Evolutionary conservation across 2,113 vertebrate species (phyloP).

Genomic region (Megatriorchis doriae): DNA sequence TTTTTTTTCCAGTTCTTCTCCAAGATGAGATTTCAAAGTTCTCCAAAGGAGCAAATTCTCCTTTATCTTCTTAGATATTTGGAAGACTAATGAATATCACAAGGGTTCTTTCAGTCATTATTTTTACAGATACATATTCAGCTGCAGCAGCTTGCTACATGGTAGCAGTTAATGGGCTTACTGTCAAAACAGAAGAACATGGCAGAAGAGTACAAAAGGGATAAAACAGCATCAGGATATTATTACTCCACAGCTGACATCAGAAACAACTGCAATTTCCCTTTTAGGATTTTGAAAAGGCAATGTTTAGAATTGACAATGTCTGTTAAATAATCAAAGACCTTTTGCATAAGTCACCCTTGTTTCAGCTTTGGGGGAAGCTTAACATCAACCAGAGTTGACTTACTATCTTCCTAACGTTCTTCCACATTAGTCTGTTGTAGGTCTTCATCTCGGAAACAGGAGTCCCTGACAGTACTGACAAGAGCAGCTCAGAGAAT

Average conservation of each 20-base stretch:
- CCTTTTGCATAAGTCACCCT: not conserved
- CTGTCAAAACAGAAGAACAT: not conserved
- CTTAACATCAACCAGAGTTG: not conserved
- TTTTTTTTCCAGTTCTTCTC: too few relatives aligned
- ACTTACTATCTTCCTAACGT: not conserved
- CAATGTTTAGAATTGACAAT: not conserved
- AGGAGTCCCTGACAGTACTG: not conserved
- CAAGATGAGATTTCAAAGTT: not conserved
- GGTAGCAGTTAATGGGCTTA: not conserved
- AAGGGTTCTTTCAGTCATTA: not conserved
- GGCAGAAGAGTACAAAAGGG: not conserved
- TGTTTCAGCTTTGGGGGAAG: not conserved
- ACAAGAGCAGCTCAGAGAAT: not conserved
- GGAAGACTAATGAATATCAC: not conserved
- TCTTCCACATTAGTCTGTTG: not conserved
- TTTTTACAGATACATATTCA: not conserved
- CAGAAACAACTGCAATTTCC: not conserved
- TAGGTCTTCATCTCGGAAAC: not conserved
- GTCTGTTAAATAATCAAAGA: not conserved
- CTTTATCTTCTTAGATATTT: not conserved
- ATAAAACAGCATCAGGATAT: not conserved
- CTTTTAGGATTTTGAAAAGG: not conserved
- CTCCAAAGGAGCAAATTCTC: not conserved
- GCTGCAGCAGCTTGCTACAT: not conserved
- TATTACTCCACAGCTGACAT: not conserved